These are phyloP conservation scores for Cephus pulcher DNA, from an alignment of 2,888 invertebrate species.

Conservation along the genomic window DNA sequence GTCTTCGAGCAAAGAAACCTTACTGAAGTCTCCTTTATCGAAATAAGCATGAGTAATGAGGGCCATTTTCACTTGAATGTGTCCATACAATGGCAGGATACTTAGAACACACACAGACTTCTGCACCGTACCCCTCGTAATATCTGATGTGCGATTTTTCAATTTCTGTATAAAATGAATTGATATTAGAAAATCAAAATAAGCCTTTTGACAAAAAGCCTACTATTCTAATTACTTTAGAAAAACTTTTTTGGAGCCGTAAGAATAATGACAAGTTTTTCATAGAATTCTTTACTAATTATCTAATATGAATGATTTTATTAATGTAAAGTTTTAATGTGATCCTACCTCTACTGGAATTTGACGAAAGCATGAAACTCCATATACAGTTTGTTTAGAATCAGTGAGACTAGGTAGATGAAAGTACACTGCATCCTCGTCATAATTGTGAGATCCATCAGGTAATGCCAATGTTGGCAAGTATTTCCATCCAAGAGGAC, in stretches of 20 bases:
- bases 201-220: background rate
- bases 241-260: too few relatives aligned
- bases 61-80: conserved; percentile 94
- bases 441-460: conserved; percentile 97
- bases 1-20: conserved; percentile 88
- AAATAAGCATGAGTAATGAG: conserved; percentile 98
- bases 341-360: conserved; percentile 87
- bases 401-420: conserved; percentile 90
- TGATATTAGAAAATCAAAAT: conserved; percentile 12
- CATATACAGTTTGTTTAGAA: conserved; percentile 89
- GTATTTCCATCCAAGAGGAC: conserved; percentile 94
- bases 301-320: too few relatives aligned
- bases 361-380: conserved; percentile 97
- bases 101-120: conserved; percentile 98
- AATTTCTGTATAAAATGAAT: conserved; percentile 77
- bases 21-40: conserved; percentile 92
- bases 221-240: background rate
- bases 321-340: background rate
- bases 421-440: conserved; percentile 96
- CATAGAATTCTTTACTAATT: too few relatives aligned
- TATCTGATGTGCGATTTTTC: conserved; percentile 91
- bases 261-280: too few relatives aligned
- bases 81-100: conserved; percentile 90
- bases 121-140: conserved; percentile 97
- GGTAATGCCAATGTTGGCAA: conserved; percentile 96